phyloP scores from a whole-genome alignment of 2,797 vertebrate genomes.

The Danionella dracula region DNA sequence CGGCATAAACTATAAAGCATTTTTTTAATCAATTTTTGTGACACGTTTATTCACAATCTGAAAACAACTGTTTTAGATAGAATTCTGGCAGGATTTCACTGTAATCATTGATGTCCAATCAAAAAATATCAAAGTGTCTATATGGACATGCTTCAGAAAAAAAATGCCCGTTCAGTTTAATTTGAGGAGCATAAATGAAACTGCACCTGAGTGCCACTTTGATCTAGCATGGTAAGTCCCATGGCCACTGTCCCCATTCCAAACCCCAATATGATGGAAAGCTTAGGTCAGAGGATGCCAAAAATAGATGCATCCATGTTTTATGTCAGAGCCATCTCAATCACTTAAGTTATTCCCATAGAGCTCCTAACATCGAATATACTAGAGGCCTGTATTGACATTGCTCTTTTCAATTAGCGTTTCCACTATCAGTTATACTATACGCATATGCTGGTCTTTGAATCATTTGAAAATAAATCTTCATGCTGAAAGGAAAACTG shows the following conservation, averaged over 20 bases:
- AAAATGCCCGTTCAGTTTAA: neutral
- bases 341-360: slow-evolving; percentile 14
- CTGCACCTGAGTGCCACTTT: neutral
- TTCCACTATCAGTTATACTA: neutral
- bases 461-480: slow-evolving; percentile 9
- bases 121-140: no score
- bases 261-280: slow-evolving; percentile 4
- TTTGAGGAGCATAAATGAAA: slow-evolving; percentile 6
- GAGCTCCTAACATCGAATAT: no score
- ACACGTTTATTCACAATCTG: no score
- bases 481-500: slow-evolving; percentile 8
- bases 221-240: slow-evolving; percentile 3
- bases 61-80: no score
- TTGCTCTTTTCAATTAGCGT: no score
- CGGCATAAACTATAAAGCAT: no score
- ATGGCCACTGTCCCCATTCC: slow-evolving; percentile 11
- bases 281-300: slow-evolving; percentile 14
- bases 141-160: no score
- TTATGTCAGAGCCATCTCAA: slow-evolving; percentile 12
- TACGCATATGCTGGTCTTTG: no score
- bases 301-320: neutral
- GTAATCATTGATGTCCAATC: no score
- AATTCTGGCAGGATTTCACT: no score
- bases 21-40: no score
- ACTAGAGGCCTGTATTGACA: no score